Base-by-base conservation (phyloP, 1,140 invertebrate genomes). In the Zaprionus tsacasi region DNA sequence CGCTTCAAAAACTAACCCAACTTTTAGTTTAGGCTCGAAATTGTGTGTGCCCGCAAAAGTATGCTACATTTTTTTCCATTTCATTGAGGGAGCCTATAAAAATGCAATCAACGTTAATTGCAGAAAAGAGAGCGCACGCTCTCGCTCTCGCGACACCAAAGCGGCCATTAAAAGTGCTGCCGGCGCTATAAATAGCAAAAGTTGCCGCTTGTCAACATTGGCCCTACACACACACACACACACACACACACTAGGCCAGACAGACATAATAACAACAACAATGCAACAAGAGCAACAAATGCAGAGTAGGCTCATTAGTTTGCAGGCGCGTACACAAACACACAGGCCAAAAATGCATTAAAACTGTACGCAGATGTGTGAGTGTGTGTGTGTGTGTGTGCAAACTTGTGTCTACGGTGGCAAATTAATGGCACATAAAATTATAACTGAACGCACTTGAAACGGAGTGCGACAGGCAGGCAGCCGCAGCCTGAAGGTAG, bases 351-450 rank as follows among this genome's bases (percentile, higher is more conserved):
- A 58, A 73, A 79, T 60, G 79, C 79, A 83, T 83, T 80, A 83
- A 83, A 77, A 50, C n/a, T 69, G 25, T 58, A 58, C 54, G 13
- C 52, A 43, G 40, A 25, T 60, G 35, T 54, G 40, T 38, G 21
- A 27, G n/a, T 17, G 11, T 33, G 50, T 48, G 56, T 33, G n/a
- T 13, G 63, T 50, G 10, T 25, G 17, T 21, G 45, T 50, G 10
- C 10, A 70, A 65, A 48, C 50, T 65, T 65, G 45, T 59, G 69
- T 74, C 59, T 77, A 57, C 60, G 74, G 76, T 72, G 80, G 83
- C 83, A 88, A 87, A 87, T 87, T 87, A 87, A 87, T 87, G 82
- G 83, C 83, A 87, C 83, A 87, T 87, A 88, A 87, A 87, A 87
- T 88, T 87, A 88, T 88, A 87, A 83, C 77, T 72, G 55, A 80